These are phyloP conservation scores for Muntiacus reevesi DNA, from an alignment of 2,113 vertebrate genomes.

Conservation along the genomic window DNA sequence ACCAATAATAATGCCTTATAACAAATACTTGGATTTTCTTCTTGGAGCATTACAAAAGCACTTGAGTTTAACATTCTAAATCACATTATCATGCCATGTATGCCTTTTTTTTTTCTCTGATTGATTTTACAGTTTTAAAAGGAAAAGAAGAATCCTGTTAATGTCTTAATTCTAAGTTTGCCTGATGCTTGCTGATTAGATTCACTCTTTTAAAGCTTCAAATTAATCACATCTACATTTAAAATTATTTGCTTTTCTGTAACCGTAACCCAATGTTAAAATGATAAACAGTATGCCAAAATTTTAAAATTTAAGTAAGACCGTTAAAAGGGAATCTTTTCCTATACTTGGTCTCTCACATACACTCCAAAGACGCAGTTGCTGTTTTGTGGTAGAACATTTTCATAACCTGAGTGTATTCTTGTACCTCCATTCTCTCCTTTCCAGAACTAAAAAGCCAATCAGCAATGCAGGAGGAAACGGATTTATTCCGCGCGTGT, in stretches of 20 bases:
- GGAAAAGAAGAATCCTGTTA: slow-evolving; percentile 4
- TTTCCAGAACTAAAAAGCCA: slow-evolving; percentile 39
- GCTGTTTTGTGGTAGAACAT: background rate
- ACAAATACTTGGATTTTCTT: slow-evolving; percentile 57
- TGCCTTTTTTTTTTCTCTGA: background rate
- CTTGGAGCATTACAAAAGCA: slow-evolving; percentile 38
- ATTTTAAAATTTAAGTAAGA: background rate
- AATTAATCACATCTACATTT: slow-evolving; percentile 19
- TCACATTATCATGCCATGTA: background rate
- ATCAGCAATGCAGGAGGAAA: background rate
- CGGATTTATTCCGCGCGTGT: background rate
- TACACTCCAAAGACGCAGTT: background rate
- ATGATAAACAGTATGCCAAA: background rate
- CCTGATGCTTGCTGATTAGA: background rate
- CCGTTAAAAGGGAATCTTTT: background rate
- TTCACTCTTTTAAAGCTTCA: background rate
- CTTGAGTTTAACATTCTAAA: slow-evolving; percentile 46
- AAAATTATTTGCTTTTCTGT: slow-evolving; percentile 28
- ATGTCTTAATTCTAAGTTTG: slow-evolving; percentile 36
- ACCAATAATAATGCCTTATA: slow-evolving; percentile 61
- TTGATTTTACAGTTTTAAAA: slow-evolving; percentile 54
- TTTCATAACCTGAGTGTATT: background rate
- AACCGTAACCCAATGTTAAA: background rate
- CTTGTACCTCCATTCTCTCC: background rate
- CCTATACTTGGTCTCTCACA: background rate